These are phyloP conservation scores for Altica lythri DNA, from an alignment of 2,888 invertebrate species.

Conservation along the genomic window DNA sequence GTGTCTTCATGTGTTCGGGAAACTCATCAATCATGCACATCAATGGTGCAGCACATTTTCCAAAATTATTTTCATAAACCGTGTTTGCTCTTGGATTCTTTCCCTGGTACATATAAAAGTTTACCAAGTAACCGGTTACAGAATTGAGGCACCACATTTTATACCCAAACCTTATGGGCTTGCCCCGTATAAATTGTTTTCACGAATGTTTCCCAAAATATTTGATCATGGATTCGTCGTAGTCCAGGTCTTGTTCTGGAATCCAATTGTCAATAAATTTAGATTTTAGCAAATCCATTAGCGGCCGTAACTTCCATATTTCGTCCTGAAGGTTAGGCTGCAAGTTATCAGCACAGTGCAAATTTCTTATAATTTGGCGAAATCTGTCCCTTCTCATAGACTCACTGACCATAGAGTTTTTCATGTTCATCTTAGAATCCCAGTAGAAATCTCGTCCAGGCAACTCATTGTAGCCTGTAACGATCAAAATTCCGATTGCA, in stretches of 20 bases:
- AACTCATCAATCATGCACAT: not conserved
- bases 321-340: slow-evolving; percentile 9
- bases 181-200: slow-evolving; percentile 7
- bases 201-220: slow-evolving; percentile 1
- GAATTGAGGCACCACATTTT: not conserved
- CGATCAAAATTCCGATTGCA: slow-evolving; percentile 6
- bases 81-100: not conserved
- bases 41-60: slow-evolving; percentile 4
- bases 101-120: not conserved
- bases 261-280: slow-evolving; percentile 13
- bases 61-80: slow-evolving; percentile 1
- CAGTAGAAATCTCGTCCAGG: slow-evolving; percentile 16
- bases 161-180: too few relatives aligned
- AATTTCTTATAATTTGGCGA: slow-evolving; percentile 12
- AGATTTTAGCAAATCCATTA: too few relatives aligned
- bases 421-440: slow-evolving; percentile 12
- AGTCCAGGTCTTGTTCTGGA: slow-evolving; percentile 13
- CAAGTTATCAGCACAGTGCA: slow-evolving; percentile 11
- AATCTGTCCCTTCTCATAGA: slow-evolving; percentile 13
- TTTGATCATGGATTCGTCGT: not conserved
- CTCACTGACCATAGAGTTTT: slow-evolving; percentile 17
- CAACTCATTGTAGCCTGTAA: too few relatives aligned
- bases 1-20: not conserved
- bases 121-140: not conserved
- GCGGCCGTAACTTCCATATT: slow-evolving; percentile 10